Conservation (phyloP, 2,888 invertebrate species). For the Drosophila tanythrix region DNA sequence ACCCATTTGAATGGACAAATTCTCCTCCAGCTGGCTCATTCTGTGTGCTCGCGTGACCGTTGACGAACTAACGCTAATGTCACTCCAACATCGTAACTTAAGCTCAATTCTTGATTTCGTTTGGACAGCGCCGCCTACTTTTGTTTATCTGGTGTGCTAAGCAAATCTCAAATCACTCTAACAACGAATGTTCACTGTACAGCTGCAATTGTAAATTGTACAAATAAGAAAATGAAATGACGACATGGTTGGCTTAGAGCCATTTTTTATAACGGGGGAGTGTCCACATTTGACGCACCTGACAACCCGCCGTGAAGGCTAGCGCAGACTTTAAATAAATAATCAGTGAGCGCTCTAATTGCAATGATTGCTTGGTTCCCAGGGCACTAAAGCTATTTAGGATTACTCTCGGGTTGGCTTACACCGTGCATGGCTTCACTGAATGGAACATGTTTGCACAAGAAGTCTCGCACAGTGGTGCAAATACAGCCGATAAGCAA, state of each 20-base stretch:
- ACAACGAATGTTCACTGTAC: slow-evolving; percentile 34
- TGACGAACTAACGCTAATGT: slow-evolving; percentile 53
- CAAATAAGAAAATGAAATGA: slow-evolving; percentile 17
- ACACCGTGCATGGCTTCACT: slow-evolving; percentile 13
- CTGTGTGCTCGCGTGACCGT: slow-evolving; percentile 18
- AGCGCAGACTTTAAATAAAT: slow-evolving; percentile 29
- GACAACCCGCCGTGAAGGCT: slow-evolving; percentile 16
- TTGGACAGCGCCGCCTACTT: slow-evolving; percentile 14
- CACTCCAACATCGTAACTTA: slow-evolving; percentile 51
- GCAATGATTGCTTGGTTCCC: slow-evolving; percentile 42
- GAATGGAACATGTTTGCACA: slow-evolving; percentile 36
- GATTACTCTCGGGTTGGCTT: slow-evolving; percentile 39
- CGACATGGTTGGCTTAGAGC: slow-evolving; percentile 21
- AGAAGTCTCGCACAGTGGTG: slow-evolving; percentile 25
- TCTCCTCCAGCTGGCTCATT: slow-evolving; percentile 45
- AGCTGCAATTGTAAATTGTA: slow-evolving; percentile 25
- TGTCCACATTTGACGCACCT: slow-evolving; percentile 26
- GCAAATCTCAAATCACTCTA: slow-evolving; percentile 45
- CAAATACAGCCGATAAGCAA: slow-evolving; percentile 2
- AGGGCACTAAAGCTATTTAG: slow-evolving; percentile 36
- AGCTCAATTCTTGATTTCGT: slow-evolving; percentile 9
- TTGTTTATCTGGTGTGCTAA: slow-evolving; percentile 28
- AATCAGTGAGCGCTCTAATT: slow-evolving; percentile 32
- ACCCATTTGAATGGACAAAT: slow-evolving; percentile 19
- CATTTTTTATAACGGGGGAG: slow-evolving; percentile 21